A percentile compares a stretch with the other conserved stretches of the same genome.
phyloP scores from a whole-genome alignment of 1,140 invertebrate genomes.

The Apis mellifera region Amel_HAv3.1 CM009934.2:4125501-4126000 shows the following conservation, averaged over 20 bases:
- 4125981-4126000: slow-evolving; percentile 60
- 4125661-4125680: no score
- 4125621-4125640: no score
- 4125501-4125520: no score
- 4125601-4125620: no score
- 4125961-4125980: neutral
- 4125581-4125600: no score
- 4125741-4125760: neutral
- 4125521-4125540: neutral
- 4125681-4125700: no score
- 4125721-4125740: neutral
- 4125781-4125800: no score
- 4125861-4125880: slow-evolving; percentile 14
- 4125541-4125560: neutral
- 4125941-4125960: neutral
- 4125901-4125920: neutral
- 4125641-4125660: no score
- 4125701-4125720: no score
- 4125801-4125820: neutral
- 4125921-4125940: slow-evolving; percentile 3
- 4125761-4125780: neutral
- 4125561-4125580: no score
- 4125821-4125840: neutral
- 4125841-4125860: neutral
- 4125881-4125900: slow-evolving; percentile 28